Conservation (phyloP, 2,113 vertebrate species). For the Bagarius yarrelli region DNA sequence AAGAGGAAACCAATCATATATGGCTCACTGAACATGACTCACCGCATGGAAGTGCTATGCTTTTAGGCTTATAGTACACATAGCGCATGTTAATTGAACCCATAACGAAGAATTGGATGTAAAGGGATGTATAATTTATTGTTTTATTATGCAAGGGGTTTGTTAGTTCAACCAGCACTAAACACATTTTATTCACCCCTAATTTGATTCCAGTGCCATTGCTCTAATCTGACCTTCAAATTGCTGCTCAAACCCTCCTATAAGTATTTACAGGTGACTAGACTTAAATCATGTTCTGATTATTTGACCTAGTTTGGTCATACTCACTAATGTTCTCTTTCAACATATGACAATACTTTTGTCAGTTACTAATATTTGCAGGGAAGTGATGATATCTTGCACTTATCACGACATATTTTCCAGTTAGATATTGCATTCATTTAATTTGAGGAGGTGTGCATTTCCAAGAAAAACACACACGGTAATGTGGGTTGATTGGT, state of each 20-base stretch:
- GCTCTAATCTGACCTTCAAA: neutral
- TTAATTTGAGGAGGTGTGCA: too few relatives aligned
- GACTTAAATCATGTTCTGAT: neutral
- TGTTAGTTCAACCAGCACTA: too few relatives aligned
- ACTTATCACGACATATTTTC: neutral
- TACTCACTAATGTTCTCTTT: neutral
- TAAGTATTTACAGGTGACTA: conserved; percentile 12
- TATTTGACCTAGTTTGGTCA: neutral
- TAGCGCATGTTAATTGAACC: neutral
- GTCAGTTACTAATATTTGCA: neutral
- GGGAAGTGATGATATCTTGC: neutral
- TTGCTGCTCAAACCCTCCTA: neutral
- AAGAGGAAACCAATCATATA: conserved; percentile 12
- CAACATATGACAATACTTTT: neutral
- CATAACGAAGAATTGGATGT: neutral
- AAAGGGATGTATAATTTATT: neutral
- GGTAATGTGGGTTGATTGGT: too few relatives aligned
- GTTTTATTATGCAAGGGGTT: neutral
- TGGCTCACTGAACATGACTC: conserved; percentile 2
- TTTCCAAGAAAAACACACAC: too few relatives aligned
- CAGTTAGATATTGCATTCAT: neutral
- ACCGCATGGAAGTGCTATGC: neutral
- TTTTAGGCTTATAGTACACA: neutral
- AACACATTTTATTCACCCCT: neutral
- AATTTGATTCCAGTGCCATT: neutral